phyloP scores from a whole-genome alignment of 2,797 vertebrate genomes.

The Acanthurus leucopareius region DNA sequence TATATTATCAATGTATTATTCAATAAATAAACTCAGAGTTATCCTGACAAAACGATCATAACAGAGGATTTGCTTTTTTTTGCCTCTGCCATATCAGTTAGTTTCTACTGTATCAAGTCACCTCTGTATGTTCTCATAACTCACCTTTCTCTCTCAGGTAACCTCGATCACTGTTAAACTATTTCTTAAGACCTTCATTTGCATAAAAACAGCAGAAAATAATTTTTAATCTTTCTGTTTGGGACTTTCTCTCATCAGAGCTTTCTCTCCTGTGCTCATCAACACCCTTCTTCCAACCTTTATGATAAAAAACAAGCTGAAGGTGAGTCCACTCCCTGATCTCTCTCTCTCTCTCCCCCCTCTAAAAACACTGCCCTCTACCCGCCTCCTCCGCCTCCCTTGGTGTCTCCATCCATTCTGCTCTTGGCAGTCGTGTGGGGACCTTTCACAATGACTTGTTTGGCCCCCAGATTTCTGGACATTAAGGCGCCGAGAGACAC shows the following conservation, averaged over 20 bases:
- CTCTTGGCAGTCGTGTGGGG: slow-evolving; percentile 62
- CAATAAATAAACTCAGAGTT: not conserved
- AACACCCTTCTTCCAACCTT: slow-evolving; percentile 5
- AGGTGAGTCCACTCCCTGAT: slow-evolving; percentile 56
- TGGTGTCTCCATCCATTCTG: slow-evolving; percentile 46
- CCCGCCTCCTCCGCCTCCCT: slow-evolving; percentile 37
- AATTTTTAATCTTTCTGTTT: not conserved
- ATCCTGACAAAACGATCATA: not conserved
- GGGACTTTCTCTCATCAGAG: not conserved
- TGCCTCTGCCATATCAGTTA: not conserved
- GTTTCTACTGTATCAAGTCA: not conserved
- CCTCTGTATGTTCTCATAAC: no score
- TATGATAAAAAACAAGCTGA: slow-evolving; percentile 38
- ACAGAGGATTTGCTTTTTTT: not conserved
- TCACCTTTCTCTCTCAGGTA: not conserved
- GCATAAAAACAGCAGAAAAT: not conserved
- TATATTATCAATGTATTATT: no score
- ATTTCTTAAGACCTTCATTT: not conserved
- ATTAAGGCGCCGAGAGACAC: slow-evolving; percentile 63
- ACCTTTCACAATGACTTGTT: slow-evolving; percentile 69
- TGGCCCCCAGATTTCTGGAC: slow-evolving; percentile 69
- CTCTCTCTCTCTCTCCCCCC: not conserved
- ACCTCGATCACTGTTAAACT: not conserved
- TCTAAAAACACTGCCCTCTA: slow-evolving; percentile 40
- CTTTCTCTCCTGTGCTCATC: not conserved